A percentile compares a stretch with the other conserved stretches of the same genome.
These are phyloP conservation scores for Salticus scenicus DNA, from an alignment of 2,888 invertebrate species.

Conservation along the genomic window DNA sequence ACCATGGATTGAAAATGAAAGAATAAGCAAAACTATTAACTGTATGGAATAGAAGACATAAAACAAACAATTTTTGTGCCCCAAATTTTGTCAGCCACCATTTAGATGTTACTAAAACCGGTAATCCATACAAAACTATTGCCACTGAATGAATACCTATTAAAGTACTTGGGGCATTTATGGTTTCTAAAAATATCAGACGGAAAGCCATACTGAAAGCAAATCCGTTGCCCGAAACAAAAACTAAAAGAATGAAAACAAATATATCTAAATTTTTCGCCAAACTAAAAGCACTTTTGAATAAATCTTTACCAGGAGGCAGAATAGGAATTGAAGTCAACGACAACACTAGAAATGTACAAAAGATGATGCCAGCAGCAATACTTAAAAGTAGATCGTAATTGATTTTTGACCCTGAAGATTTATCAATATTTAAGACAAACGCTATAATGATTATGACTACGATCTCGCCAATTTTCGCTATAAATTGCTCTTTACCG, in stretches of 20 bases:
- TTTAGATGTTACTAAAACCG: slow-evolving; percentile 89
- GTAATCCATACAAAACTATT: slow-evolving; percentile 87
- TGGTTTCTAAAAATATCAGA: slow-evolving; percentile 86
- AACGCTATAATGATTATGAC: slow-evolving; percentile 29
- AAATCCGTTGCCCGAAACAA: slow-evolving; percentile 88
- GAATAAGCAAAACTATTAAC: slow-evolving; percentile 87
- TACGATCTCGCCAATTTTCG: slow-evolving; percentile 75
- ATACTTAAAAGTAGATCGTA: no score
- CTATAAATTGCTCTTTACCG: slow-evolving; percentile 76
- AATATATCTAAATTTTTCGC: slow-evolving; percentile 87
- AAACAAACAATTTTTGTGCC: slow-evolving; percentile 87
- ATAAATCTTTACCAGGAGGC: slow-evolving; percentile 85
- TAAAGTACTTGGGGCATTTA: slow-evolving; percentile 88
- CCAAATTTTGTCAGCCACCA: slow-evolving; percentile 87
- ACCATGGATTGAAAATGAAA: slow-evolving; percentile 89
- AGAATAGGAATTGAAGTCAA: no score
- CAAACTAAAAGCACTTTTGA: slow-evolving; percentile 84
- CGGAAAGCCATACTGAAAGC: slow-evolving; percentile 92
- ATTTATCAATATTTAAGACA: no score
- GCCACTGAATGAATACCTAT: slow-evolving; percentile 89
- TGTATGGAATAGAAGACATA: slow-evolving; percentile 89
- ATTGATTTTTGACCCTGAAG: no score
- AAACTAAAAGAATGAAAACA: slow-evolving; percentile 86
- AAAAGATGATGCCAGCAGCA: no score
- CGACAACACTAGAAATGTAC: no score